Conservation (phyloP, 2,888 invertebrate genomes). For the Meteorus colon region DNA sequence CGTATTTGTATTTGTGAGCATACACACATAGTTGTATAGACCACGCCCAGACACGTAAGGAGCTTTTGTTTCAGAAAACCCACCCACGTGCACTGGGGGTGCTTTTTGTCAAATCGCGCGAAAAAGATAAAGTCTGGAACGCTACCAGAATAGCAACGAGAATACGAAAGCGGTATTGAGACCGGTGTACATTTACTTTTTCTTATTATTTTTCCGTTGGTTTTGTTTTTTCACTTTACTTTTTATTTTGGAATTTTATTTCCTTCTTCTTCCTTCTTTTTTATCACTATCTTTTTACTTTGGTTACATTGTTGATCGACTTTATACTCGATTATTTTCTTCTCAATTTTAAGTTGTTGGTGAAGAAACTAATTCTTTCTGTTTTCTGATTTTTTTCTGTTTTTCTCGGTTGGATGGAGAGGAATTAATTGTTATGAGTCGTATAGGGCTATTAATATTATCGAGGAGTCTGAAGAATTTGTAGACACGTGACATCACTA, state of each 20-base stretch:
- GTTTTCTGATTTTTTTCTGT: too few relatives aligned
- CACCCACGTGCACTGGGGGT: slow-evolving; percentile 35
- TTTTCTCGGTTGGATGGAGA: too few relatives aligned
- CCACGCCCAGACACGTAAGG: slow-evolving; percentile 30
- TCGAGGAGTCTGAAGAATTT: too few relatives aligned
- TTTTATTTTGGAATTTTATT: not conserved
- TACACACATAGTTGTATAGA: not conserved
- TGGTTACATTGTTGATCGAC: not conserved
- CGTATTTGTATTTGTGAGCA: not conserved
- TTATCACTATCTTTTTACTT: not conserved
- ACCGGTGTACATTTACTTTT: slow-evolving; percentile 19
- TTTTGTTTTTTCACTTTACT: slow-evolving; percentile 2
- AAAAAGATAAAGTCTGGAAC: slow-evolving; percentile 59
- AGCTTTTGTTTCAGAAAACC: slow-evolving; percentile 52
- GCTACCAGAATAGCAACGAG: slow-evolving; percentile 56
- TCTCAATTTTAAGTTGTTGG: slow-evolving; percentile 18
- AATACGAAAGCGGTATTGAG: slow-evolving; percentile 46
- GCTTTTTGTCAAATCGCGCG: slow-evolving; percentile 60
- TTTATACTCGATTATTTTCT: slow-evolving; percentile 17
- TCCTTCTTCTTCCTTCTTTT: not conserved
- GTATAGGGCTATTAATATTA: too few relatives aligned
- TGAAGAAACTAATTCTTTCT: not conserved
- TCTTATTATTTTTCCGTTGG: slow-evolving; percentile 20
- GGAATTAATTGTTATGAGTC: too few relatives aligned
- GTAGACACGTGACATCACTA: too few relatives aligned